These are phyloP conservation scores for Penelope pileata DNA, from an alignment of 2,113 vertebrate species.

Conservation along the genomic window DNA sequence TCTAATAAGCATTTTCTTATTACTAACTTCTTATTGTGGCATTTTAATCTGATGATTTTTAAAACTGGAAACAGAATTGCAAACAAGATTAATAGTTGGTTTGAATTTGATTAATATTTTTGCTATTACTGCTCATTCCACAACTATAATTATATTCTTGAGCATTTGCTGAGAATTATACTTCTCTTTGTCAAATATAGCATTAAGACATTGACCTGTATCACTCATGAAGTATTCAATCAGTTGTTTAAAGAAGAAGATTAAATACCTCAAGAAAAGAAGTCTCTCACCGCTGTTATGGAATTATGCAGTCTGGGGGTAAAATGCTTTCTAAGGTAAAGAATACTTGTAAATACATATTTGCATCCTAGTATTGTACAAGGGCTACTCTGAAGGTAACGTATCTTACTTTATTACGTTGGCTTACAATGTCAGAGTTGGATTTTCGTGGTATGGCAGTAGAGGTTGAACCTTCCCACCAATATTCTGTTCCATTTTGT, in stretches of 20 bases:
- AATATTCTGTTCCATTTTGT: too few species aligned
- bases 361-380: not conserved
- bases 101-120: slow-evolving; percentile 20
- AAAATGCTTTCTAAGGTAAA: not conserved
- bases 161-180: not conserved
- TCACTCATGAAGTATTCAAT: not conserved
- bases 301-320: not conserved
- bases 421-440: too few species aligned
- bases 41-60: slow-evolving; percentile 19
- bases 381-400: too few species aligned
- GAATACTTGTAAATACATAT: not conserved
- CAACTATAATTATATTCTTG: not conserved
- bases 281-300: not conserved
- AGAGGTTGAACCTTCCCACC: too few species aligned
- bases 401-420: too few species aligned
- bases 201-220: not conserved
- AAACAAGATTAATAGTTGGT: not conserved
- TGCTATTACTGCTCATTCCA: not conserved
- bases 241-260: not conserved
- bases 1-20: not conserved
- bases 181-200: not conserved
- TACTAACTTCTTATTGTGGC: not conserved
- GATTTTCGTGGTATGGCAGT: too few species aligned
- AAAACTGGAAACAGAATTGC: slow-evolving; percentile 40
- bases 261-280: not conserved